A percentile compares a stretch with the other conserved stretches of the same genome.
Conservation (phyloP, 2,113 vertebrate genomes). For the Entomyzon cyanotis region DNA sequence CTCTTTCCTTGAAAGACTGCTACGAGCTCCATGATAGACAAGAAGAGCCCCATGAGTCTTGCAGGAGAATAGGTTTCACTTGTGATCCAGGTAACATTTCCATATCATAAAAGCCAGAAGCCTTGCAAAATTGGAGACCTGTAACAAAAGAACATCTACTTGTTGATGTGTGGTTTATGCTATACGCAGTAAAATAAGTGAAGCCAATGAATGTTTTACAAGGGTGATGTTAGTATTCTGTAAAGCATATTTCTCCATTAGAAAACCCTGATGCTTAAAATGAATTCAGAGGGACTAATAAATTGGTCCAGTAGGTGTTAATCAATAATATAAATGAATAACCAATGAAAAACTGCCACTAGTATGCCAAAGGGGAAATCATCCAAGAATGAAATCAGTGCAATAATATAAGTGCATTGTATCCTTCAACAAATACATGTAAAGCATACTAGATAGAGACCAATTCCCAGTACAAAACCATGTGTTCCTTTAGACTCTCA, state of each 20-base stretch:
- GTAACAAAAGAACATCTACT: neutral
- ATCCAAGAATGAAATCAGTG: conserved; percentile 70
- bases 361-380: conserved; percentile 73
- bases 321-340: conserved; percentile 76
- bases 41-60: neutral
- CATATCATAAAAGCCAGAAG: neutral
- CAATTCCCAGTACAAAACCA: conserved; percentile 49
- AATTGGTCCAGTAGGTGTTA: conserved; percentile 69
- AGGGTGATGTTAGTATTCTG: conserved; percentile 42
- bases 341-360: conserved; percentile 66
- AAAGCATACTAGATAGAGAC: conserved; percentile 56
- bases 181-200: neutral
- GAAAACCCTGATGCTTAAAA: conserved; percentile 62
- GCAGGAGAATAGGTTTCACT: neutral
- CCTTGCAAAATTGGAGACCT: neutral
- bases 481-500: neutral
- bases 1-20: neutral
- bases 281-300: conserved; percentile 70
- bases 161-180: neutral
- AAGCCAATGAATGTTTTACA: conserved; percentile 30
- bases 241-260: conserved; percentile 8
- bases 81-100: neutral
- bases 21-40: neutral
- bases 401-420: conserved; percentile 61
- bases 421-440: conserved; percentile 67